Evolutionary conservation across 2,888 invertebrate genomes (phyloP), one percentile per base, ranked within the genome.

Genomic region (Leptinotarsa haldemani): DNA sequence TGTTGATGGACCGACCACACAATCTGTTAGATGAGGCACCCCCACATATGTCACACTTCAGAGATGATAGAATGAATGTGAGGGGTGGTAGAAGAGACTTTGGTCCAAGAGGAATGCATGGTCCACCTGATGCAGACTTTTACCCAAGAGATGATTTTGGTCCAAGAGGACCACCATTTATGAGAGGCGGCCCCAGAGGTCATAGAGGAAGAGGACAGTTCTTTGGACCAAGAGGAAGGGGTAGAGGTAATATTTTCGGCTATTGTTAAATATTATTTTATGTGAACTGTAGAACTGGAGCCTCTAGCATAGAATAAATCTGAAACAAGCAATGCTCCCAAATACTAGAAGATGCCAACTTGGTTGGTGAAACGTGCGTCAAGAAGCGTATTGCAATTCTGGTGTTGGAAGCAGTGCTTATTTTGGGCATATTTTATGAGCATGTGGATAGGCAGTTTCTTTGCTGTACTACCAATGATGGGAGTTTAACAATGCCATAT

Each of bases 11-110:
- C 20, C 73, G 69, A 7, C 76, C 73, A 12, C 77, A 75, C 20
- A 72, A 66, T 2, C 20, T 25, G 20, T 71, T 74, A 58, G 75
- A 77, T 70, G 77, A 75, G 25, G 74, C 53, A 3, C 76, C 73
- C 4, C 77, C 77, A 4, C 72, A 66, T 48, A 70, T 74, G 47
- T 65, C 74, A 68, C 69, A 64, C 18, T 67, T 64, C n/a, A 70
- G 78, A 25, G 78, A 77, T 50, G 79, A 79, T 13, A 69, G 78
- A 25, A 74, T 72, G 22, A 82, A 83, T 13, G 79, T 80, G 77
- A 78, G 84, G 66, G 80, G 83, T 20, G 83, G 84, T 16, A 76
- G 83, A 13, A 78, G 84, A 74, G 84, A 81, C 58, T 82, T 82
- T 50, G 80, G 80, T 40, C 82, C 80, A 18, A 81, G 78, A 46